A percentile compares a stretch with the other conserved stretches of the same genome.
These are phyloP conservation scores for Phengaris arion DNA, from an alignment of 2,888 invertebrate species.

Conservation along the genomic window DNA sequence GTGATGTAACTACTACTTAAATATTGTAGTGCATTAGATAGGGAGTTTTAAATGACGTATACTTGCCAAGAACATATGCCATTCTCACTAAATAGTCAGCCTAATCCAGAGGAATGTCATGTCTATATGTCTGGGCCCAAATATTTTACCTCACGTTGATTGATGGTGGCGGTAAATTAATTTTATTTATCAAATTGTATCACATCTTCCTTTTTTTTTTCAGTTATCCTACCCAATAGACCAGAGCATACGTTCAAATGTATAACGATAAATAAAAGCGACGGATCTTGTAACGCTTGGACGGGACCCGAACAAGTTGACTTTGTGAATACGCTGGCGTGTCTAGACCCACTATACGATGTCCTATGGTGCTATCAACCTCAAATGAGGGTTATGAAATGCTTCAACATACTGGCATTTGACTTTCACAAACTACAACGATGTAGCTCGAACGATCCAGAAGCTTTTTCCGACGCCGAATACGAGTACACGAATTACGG, in stretches of 20 bases:
- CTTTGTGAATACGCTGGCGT: constrained; percentile 88
- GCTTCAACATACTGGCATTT: constrained; percentile 91
- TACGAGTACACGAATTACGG: constrained; percentile 68
- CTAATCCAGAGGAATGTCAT: too few relatives aligned
- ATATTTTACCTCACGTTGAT: too few relatives aligned
- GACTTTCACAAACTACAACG: constrained; percentile 79
- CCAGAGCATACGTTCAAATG: constrained; percentile 91
- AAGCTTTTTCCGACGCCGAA: constrained; percentile 50
- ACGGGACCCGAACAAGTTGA: constrained; percentile 90
- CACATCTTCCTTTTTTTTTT: constrained; percentile 42
- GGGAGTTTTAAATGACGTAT: too few relatives aligned
- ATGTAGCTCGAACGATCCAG: constrained; percentile 61
- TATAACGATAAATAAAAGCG: constrained; percentile 92
- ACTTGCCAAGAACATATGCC: too few relatives aligned
- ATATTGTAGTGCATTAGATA: too few relatives aligned
- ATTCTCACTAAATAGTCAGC: too few relatives aligned
- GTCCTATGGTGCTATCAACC: constrained; percentile 95
- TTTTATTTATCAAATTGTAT: not conserved
- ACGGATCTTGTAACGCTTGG: constrained; percentile 93
- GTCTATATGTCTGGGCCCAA: too few relatives aligned
- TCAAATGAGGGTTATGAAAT: constrained; percentile 81
- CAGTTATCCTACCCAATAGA: constrained; percentile 90
- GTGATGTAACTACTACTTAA: too few relatives aligned
- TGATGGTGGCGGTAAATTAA: too few relatives aligned
- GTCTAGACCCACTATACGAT: constrained; percentile 95